These are phyloP conservation scores for Myiotriccus ornatus DNA, from an alignment of 2,797 vertebrate species.

Conservation along the genomic window DNA sequence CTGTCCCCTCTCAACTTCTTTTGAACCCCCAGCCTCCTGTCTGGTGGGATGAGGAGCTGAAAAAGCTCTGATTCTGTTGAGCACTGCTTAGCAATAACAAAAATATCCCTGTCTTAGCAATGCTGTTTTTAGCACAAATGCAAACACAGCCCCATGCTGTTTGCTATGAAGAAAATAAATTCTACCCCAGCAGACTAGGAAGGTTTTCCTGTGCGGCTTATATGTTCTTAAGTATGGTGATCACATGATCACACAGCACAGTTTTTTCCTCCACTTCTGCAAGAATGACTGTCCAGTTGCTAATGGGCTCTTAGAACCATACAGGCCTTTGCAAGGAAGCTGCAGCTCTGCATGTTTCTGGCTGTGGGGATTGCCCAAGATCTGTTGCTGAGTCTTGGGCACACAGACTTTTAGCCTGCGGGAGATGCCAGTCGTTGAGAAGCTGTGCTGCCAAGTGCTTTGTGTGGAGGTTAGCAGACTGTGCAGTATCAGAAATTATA, in stretches of 20 bases:
- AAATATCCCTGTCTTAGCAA: background rate
- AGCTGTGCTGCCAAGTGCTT: background rate
- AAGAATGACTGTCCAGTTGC: background rate
- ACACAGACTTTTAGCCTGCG: background rate
- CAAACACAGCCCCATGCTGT: too few relatives aligned
- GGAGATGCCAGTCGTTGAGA: background rate
- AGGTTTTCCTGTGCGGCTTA: background rate
- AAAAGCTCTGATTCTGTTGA: background rate
- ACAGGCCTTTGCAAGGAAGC: background rate
- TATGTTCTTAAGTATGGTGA: background rate
- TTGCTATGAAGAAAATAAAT: background rate
- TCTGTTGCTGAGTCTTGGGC: background rate
- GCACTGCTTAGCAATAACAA: background rate
- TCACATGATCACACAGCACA: background rate
- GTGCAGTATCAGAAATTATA: background rate
- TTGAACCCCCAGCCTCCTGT: too few relatives aligned
- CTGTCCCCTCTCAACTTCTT: background rate
- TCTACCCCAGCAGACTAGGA: background rate
- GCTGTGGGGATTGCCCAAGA: background rate
- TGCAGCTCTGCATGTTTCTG: background rate
- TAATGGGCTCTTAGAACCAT: background rate
- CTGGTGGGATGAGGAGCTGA: background rate
- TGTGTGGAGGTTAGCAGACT: background rate
- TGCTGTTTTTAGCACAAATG: background rate
- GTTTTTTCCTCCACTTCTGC: background rate